Evolutionary conservation across 2,113 vertebrate genomes (phyloP).

Genomic region (Phalacrocorax aristotelis): DNA sequence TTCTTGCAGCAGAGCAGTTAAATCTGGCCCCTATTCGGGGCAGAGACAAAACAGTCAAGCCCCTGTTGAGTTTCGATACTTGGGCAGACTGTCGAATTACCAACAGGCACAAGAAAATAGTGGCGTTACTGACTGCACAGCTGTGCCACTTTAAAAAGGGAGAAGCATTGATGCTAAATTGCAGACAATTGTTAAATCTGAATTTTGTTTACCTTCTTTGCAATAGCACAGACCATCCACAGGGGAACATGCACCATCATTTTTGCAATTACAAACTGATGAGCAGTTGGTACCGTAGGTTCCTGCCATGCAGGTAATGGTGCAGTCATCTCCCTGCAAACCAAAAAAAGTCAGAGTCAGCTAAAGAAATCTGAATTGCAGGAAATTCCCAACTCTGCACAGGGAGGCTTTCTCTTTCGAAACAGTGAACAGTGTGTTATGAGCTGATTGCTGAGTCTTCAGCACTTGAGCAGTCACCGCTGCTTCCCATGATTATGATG

Average conservation of each 20-base stretch:
- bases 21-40: not conserved
- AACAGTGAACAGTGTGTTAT: not conserved
- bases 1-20: not conserved
- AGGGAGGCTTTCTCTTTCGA: not conserved
- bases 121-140: not conserved
- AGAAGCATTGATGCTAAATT: not conserved
- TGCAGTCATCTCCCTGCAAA: slow-evolving; percentile 89
- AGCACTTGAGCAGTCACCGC: slow-evolving; percentile 27
- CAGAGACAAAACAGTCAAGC: not conserved
- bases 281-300: slow-evolving; percentile 90
- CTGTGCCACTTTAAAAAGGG: not conserved
- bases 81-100: not conserved
- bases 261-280: slow-evolving; percentile 87
- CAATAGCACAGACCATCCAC: slow-evolving; percentile 91
- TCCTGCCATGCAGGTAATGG: slow-evolving; percentile 80
- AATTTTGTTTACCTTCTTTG: slow-evolving; percentile 84
- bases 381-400: slow-evolving; percentile 26
- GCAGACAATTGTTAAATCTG: not conserved
- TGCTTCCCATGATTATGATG: slow-evolving; percentile 56
- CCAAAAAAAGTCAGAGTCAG: not conserved
- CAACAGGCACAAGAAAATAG: not conserved
- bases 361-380: not conserved
- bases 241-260: slow-evolving; percentile 85
- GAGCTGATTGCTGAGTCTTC: slow-evolving; percentile 46
- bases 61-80: not conserved